These are phyloP conservation scores for Spermophilus dauricus DNA, from an alignment of 2,113 vertebrate genomes.

Conservation along the genomic window DNA sequence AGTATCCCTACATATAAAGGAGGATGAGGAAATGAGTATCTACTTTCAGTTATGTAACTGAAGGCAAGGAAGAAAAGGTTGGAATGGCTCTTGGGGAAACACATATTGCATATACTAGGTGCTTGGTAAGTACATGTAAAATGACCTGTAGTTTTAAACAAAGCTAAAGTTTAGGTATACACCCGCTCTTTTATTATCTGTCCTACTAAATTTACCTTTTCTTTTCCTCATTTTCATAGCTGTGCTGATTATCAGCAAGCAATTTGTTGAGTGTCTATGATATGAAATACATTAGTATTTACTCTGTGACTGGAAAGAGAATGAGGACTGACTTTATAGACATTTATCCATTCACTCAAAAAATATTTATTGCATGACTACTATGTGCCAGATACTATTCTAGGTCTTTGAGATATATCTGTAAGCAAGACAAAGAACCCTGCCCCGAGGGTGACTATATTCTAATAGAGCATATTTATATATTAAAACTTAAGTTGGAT, in stretches of 20 bases:
- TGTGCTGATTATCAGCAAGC: background rate
- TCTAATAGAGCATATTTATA: conserved; percentile 11
- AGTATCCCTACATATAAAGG: background rate
- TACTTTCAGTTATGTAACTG: background rate
- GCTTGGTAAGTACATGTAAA: background rate
- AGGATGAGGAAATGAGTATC: background rate
- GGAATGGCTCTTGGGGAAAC: background rate
- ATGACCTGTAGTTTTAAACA: background rate
- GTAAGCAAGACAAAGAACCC: background rate
- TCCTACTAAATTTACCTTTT: conserved; percentile 52
- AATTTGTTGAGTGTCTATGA: background rate
- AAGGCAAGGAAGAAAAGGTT: background rate
- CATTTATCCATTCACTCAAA: conserved; percentile 1
- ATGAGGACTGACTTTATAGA: background rate
- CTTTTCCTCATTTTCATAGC: conserved; percentile 48
- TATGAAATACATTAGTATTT: background rate
- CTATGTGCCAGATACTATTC: background rate
- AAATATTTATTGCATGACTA: conserved; percentile 38
- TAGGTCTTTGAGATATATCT: background rate
- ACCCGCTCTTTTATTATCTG: background rate
- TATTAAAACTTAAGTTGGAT: conserved; percentile 42
- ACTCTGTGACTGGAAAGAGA: background rate
- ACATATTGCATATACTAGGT: background rate
- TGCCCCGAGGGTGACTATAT: background rate
- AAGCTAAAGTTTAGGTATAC: background rate